Conservation (phyloP, 2,888 invertebrate genomes). For the Acrobasis suavella region DNA sequence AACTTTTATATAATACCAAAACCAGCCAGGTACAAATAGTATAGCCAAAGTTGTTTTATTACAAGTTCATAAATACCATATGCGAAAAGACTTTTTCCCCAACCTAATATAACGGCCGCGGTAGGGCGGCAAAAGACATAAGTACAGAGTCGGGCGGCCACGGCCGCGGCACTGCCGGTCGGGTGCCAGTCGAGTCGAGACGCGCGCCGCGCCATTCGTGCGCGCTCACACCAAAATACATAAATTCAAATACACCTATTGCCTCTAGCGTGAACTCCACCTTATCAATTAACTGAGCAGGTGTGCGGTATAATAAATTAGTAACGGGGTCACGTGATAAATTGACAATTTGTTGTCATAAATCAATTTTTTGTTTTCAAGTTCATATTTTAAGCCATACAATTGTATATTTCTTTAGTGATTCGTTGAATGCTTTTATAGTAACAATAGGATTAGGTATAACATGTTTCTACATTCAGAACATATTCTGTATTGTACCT, state of each 20-base stretch:
- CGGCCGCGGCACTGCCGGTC: constrained; percentile 13
- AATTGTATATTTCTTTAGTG: too few relatives aligned
- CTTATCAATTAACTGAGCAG: not conserved
- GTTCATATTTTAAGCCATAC: too few relatives aligned
- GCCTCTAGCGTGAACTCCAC: not conserved
- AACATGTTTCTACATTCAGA: too few relatives aligned
- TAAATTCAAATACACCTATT: constrained; percentile 15
- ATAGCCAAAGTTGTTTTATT: too few relatives aligned
- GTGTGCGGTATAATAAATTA: constrained; percentile 2
- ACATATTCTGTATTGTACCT: too few relatives aligned
- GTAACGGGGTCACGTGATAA: not conserved
- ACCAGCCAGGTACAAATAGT: too few relatives aligned
- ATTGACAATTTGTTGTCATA: not conserved
- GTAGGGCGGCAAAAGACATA: not conserved
- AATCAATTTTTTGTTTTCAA: not conserved
- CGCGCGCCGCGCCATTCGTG: constrained; percentile 26
- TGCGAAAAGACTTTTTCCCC: too few relatives aligned
- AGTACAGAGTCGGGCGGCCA: not conserved
- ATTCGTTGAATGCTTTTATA: too few relatives aligned
- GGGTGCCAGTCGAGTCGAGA: constrained; percentile 27
- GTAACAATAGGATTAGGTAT: too few relatives aligned
- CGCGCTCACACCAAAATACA: constrained; percentile 19
- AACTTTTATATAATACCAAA: too few relatives aligned
- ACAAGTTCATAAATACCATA: too few relatives aligned
- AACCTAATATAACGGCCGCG: not conserved